phyloP scores from a whole-genome alignment of 1,140 invertebrate genomes.

The Phocides pigmalion region DNA sequence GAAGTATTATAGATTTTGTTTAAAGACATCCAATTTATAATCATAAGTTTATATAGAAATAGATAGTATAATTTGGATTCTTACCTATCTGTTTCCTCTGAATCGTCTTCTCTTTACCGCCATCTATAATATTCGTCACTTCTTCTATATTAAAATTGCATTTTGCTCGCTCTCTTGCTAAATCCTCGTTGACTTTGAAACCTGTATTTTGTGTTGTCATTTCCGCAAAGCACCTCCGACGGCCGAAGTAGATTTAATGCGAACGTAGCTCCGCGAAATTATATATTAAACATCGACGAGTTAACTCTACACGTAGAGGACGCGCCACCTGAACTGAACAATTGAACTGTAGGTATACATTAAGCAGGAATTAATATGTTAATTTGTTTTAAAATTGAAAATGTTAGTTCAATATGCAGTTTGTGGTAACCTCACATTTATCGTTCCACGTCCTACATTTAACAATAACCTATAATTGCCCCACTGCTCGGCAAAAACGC shows the following conservation, averaged over 20 bases:
- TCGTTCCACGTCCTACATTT: too few species aligned
- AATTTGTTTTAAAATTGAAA: constrained; percentile 1
- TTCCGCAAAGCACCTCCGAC: not conserved
- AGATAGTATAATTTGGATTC: constrained; percentile 15
- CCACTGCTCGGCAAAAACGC: too few species aligned
- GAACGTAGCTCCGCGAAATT: not conserved
- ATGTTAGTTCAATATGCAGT: not conserved
- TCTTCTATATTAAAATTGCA: constrained; percentile 88
- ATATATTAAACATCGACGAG: too few species aligned
- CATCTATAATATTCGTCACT: constrained; percentile 90
- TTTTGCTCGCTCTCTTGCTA: constrained; percentile 87
- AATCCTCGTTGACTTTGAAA: constrained; percentile 84
- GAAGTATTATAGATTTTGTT: not conserved
- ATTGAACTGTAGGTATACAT: too few species aligned
- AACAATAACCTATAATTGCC: too few species aligned
- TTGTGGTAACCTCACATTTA: too few species aligned
- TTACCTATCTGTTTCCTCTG: constrained; percentile 89
- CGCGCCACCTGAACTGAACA: too few species aligned
- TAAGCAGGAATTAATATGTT: constrained; percentile 1
- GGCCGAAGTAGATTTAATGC: too few species aligned
- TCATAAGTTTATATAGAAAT: too few species aligned
- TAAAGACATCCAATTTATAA: not conserved
- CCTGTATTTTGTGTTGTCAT: not conserved
- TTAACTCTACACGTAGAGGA: too few species aligned
- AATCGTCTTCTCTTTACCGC: constrained; percentile 84